A percentile compares a stretch with the other conserved stretches of the same genome.
These are phyloP conservation scores for Drosophila pseudotalamancana DNA, from an alignment of 2,888 invertebrate genomes.

Conservation along the genomic window DNA sequence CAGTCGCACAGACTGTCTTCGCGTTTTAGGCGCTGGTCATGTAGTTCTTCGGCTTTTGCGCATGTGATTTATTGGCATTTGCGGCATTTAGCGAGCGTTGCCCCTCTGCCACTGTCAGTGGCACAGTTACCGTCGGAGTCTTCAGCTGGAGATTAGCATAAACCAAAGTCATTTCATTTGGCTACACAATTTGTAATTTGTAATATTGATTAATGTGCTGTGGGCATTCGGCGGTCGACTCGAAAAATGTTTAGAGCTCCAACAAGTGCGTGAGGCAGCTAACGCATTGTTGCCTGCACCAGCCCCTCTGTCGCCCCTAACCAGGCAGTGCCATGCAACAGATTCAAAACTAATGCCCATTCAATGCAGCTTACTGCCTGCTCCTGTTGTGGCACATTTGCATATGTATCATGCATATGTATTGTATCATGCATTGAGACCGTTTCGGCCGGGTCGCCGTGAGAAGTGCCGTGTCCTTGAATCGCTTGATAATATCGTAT, in stretches of 20 bases:
- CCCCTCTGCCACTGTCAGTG: neutral
- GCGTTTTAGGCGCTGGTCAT: neutral
- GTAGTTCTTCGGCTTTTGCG: slow-evolving; percentile 13
- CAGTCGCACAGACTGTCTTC: slow-evolving; percentile 13
- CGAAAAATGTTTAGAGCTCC: slow-evolving; percentile 20
- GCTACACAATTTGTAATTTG: slow-evolving; percentile 68
- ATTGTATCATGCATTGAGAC: neutral
- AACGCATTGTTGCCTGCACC: slow-evolving; percentile 38
- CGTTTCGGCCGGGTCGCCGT: slow-evolving; percentile 36
- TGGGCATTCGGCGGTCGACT: slow-evolving; percentile 17
- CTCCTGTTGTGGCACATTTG: slow-evolving; percentile 41
- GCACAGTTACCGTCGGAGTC: neutral
- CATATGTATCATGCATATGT: slow-evolving; percentile 42
- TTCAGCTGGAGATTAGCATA: slow-evolving; percentile 56
- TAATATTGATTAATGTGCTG: slow-evolving; percentile 68
- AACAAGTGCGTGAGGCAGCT: slow-evolving; percentile 67
- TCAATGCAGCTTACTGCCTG: slow-evolving; percentile 42
- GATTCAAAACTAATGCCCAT: slow-evolving; percentile 46
- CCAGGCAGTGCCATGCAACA: slow-evolving; percentile 40
- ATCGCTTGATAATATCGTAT: slow-evolving; percentile 60
- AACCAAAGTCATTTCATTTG: slow-evolving; percentile 70
- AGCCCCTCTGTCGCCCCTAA: neutral
- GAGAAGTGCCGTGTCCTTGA: slow-evolving; percentile 70
- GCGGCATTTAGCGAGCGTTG: slow-evolving; percentile 53
- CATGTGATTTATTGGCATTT: slow-evolving; percentile 79